Percentiles rank a stretch among this genome's conserved stretches.
Conservation (phyloP, 1,140 invertebrate genomes). For the Archegozetes longisetosus region DNA sequence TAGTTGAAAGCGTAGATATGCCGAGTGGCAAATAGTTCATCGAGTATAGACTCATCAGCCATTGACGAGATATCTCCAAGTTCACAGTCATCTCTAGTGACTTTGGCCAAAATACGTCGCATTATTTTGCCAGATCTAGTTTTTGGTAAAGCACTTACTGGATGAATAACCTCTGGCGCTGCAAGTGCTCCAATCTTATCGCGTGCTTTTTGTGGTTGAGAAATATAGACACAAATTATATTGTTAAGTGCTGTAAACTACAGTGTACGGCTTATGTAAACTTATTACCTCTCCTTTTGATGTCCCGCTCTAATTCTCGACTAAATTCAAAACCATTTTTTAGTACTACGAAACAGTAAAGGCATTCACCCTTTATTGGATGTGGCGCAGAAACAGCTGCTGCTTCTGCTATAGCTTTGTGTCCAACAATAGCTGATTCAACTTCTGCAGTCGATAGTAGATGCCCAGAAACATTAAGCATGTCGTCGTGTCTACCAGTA, state of each 20-base stretch:
- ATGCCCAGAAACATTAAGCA: constrained; percentile 95
- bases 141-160: constrained; percentile 81
- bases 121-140: constrained; percentile 97
- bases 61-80: constrained; percentile 85
- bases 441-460: constrained; percentile 86
- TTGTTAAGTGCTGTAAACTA: neutral
- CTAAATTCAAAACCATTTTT: constrained; percentile 40
- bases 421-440: constrained; percentile 74
- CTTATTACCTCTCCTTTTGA: constrained; percentile 56
- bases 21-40: constrained; percentile 42
- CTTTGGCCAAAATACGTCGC: constrained; percentile 79
- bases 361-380: constrained; percentile 81
- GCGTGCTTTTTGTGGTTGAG: constrained; percentile 51
- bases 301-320: constrained; percentile 41
- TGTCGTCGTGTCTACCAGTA: constrained; percentile 90
- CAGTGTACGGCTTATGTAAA: too few species aligned
- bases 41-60: constrained; percentile 68
- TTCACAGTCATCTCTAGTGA: constrained; percentile 67
- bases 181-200: constrained; percentile 91
- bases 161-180: constrained; percentile 80
- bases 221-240: neutral
- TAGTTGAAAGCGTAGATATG: constrained; percentile 7
- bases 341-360: constrained; percentile 89
- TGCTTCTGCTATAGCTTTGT: constrained; percentile 66
- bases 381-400: constrained; percentile 89